Conservation (phyloP, 2,113 vertebrate genomes). For the Saccopteryx bilineata region DNA sequence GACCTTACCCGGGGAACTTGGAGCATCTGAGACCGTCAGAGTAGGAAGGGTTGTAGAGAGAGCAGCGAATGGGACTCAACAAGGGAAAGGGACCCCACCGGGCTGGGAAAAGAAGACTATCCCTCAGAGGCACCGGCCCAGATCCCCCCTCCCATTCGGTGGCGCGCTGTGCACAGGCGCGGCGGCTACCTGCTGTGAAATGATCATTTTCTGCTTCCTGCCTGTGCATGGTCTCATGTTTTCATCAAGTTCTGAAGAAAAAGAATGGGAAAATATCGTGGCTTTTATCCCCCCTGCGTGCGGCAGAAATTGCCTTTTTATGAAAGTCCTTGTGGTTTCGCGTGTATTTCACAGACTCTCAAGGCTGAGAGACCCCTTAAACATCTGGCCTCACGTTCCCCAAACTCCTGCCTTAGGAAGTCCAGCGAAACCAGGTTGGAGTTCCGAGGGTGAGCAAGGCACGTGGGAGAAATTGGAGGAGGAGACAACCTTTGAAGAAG, state of each 20-base stretch:
- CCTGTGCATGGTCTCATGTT: conserved; percentile 59
- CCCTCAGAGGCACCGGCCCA: conserved; percentile 53
- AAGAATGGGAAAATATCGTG: conserved; percentile 54
- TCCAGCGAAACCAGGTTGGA: not conserved
- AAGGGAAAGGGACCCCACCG: not conserved
- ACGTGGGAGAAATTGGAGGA: accelerated
- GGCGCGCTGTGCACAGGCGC: not conserved
- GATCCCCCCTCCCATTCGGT: accelerated
- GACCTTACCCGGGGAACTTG: no score
- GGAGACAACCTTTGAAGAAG: accelerated
- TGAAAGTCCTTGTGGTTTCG: conserved; percentile 35
- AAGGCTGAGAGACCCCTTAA: not conserved
- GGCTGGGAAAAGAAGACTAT: conserved; percentile 13
- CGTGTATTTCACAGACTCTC: not conserved
- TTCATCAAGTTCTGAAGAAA: conserved; percentile 73
- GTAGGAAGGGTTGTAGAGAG: no score
- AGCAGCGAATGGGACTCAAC: accelerated
- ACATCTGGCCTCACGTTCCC: accelerated
- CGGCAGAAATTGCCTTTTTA: conserved; percentile 79
- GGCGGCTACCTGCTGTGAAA: not conserved
- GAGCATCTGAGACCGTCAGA: accelerated
- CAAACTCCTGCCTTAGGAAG: not conserved
- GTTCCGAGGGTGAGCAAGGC: accelerated
- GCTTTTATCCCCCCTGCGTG: conserved; percentile 53
- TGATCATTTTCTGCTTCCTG: conserved; percentile 66